phyloP scores from a whole-genome alignment of 2,113 vertebrate species.

The Arizona elegans region DNA sequence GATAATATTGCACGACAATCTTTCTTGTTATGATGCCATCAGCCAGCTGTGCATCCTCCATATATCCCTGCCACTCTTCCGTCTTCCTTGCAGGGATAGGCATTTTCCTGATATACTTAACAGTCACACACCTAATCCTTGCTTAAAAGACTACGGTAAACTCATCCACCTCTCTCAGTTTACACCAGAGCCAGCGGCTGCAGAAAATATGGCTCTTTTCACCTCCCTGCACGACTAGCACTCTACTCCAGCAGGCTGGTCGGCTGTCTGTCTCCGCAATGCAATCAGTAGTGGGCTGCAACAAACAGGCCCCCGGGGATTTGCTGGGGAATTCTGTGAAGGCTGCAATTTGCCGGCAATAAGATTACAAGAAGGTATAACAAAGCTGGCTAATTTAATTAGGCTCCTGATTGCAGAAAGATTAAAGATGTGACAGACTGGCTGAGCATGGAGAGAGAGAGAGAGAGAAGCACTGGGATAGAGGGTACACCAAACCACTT shows the following conservation, averaged over 20 bases:
- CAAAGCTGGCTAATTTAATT: constrained; percentile 38
- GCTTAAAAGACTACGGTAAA: not conserved
- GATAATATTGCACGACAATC: not conserved
- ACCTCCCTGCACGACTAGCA: not conserved
- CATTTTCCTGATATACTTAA: not conserved
- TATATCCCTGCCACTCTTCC: not conserved
- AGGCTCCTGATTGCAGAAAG: constrained; percentile 17
- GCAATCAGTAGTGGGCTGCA: constrained; percentile 22
- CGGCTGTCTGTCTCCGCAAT: not conserved
- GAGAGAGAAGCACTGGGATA: not conserved
- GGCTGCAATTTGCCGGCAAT: constrained; percentile 28
- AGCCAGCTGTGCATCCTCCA: not conserved
- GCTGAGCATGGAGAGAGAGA: constrained; percentile 11
- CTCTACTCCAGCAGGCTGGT: too few species aligned
- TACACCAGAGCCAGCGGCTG: not conserved
- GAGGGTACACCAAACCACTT: not conserved
- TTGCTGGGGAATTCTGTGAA: constrained; percentile 6
- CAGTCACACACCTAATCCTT: not conserved
- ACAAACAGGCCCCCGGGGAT: constrained; percentile 5
- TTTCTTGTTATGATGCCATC: not conserved
- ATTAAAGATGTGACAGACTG: constrained; percentile 32
- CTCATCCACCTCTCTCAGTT: not conserved
- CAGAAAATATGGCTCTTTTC: not conserved
- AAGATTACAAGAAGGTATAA: constrained; percentile 33
- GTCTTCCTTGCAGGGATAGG: too few species aligned